phyloP scores from a whole-genome alignment of 2,888 invertebrate genomes.

The Listrodromus nycthemerus region DNA sequence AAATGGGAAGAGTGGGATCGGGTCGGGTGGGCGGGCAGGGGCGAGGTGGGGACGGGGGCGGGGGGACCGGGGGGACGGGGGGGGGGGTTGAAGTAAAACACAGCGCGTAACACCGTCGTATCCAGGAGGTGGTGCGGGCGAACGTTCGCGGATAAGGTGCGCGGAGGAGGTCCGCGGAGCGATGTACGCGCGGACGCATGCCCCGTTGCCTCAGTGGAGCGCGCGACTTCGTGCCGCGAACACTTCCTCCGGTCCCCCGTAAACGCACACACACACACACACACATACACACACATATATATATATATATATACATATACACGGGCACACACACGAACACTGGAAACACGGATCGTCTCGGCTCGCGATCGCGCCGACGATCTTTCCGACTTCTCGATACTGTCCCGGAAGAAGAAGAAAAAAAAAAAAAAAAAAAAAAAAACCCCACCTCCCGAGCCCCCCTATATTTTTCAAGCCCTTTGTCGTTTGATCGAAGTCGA shows the following conservation, averaged over 20 bases:
- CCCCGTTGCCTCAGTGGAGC: conserved; percentile 77
- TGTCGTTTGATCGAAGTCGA: too few species aligned
- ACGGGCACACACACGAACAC: neutral
- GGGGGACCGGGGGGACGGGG: neutral
- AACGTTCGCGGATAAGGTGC: conserved; percentile 67
- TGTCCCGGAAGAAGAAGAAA: too few species aligned
- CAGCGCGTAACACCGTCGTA: conserved; percentile 16
- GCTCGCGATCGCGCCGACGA: conserved; percentile 60
- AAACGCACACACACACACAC: neutral
- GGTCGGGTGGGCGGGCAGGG: too few species aligned
- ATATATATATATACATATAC: too few species aligned
- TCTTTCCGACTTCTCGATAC: conserved; percentile 48
- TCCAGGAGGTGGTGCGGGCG: conserved; percentile 55
- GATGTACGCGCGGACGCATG: conserved; percentile 72
- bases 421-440: too few species aligned
- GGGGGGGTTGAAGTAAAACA: neutral
- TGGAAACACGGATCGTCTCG: conserved; percentile 56
- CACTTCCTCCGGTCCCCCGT: conserved; percentile 63
- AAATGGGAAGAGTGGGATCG: too few species aligned
- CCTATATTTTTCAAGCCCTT: too few species aligned
- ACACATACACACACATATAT: too few species aligned
- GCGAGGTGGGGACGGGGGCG: too few species aligned
- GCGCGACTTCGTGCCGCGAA: conserved; percentile 79
- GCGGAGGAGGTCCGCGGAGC: conserved; percentile 71
- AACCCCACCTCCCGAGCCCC: conserved; percentile 2